Conservation (phyloP, 2,113 vertebrate species). For the Planiliza haematocheilus region DNA sequence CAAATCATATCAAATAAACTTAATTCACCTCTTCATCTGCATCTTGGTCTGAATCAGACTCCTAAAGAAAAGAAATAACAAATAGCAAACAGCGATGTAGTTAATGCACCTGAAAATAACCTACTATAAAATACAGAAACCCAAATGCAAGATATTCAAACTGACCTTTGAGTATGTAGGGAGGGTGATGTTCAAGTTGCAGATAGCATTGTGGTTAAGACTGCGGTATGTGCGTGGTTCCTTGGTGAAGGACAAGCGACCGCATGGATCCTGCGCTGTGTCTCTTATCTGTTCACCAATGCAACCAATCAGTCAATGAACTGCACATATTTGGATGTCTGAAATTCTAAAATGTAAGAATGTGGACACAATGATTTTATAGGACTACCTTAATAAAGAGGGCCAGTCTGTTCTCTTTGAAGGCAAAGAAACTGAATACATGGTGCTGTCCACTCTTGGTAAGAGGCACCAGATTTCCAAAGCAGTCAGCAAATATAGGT, state of each 20-base stretch:
- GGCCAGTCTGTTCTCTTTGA: constrained; percentile 97
- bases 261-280: constrained; percentile 96
- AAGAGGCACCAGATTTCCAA: constrained; percentile 96
- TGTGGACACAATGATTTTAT: not conserved
- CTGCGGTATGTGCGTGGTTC: constrained; percentile 95
- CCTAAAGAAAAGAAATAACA: constrained; percentile 83
- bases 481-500: constrained; percentile 98
- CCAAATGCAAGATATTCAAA: constrained; percentile 9
- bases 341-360: not conserved
- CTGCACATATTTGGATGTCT: constrained; percentile 5
- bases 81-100: constrained; percentile 9
- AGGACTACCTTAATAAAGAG: constrained; percentile 96
- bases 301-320: constrained; percentile 1
- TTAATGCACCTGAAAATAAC: constrained; percentile 2
- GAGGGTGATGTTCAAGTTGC: constrained; percentile 97
- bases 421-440: constrained; percentile 98
- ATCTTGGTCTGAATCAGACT: constrained; percentile 97
- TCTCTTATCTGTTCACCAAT: constrained; percentile 89
- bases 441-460: constrained; percentile 98
- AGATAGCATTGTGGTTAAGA: constrained; percentile 96
- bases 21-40: constrained; percentile 93
- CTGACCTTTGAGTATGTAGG: constrained; percentile 83
- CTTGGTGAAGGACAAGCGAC: constrained; percentile 96
- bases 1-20: not conserved
- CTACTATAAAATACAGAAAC: not conserved